phyloP scores from a whole-genome alignment of 1,140 invertebrate species.

The Pantala flavescens region DNA sequence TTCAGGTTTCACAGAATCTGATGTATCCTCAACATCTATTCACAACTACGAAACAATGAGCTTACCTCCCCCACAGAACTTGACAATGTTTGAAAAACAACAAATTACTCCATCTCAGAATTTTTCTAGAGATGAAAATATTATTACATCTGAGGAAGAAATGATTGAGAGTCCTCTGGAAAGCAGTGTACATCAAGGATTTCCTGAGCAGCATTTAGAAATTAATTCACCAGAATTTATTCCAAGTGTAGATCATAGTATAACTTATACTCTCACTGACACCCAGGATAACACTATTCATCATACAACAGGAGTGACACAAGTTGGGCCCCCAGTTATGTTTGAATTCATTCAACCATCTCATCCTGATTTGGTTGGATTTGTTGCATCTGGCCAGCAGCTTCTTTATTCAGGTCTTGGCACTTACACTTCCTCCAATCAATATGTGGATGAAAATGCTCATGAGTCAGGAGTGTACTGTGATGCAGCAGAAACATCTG shows the following conservation, averaged over 20 bases:
- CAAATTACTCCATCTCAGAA: neutral
- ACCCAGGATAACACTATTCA: neutral
- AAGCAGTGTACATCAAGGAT: neutral
- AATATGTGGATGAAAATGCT: conserved; percentile 15
- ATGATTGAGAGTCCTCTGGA: neutral
- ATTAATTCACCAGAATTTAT: neutral
- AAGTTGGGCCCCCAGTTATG: conserved; percentile 23
- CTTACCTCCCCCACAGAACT: neutral
- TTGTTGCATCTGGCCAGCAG: conserved; percentile 40
- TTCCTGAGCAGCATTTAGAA: neutral
- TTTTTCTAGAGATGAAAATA: neutral
- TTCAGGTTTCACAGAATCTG: neutral
- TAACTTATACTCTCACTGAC: neutral
- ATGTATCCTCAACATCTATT: neutral
- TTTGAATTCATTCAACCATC: conserved; percentile 40
- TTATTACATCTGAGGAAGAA: neutral
- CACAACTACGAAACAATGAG: neutral
- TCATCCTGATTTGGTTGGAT: conserved; percentile 38
- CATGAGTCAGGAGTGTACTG: conserved; percentile 16
- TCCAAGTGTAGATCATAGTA: neutral
- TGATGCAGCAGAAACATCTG: conserved; percentile 2
- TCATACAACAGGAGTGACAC: conserved; percentile 20
- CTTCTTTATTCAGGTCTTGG: conserved; percentile 33
- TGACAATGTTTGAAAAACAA: neutral
- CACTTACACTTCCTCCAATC: conserved; percentile 28